A percentile compares a stretch with the other conserved stretches of the same genome.
These are phyloP conservation scores for Erebia aethiops DNA, from an alignment of 2,888 invertebrate species.

Conservation along the genomic window DNA sequence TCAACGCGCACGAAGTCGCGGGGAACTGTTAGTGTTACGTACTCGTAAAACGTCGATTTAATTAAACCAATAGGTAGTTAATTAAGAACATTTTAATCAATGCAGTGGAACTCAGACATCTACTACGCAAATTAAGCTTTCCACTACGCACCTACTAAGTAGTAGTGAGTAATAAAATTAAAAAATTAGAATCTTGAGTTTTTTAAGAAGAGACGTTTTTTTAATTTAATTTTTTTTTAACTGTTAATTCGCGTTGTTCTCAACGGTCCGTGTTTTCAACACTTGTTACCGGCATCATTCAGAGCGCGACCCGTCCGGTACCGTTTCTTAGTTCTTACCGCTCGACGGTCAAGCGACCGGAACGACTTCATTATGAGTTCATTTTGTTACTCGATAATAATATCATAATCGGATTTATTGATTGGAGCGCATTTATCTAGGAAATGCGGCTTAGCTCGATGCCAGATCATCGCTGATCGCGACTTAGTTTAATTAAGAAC, in stretches of 20 bases:
- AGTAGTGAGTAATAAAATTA: background rate
- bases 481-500: no score
- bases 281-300: constrained; percentile 58
- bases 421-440: constrained; percentile 18
- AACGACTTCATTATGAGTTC: constrained; percentile 67
- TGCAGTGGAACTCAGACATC: no score
- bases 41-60: no score
- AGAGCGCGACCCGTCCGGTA: constrained; percentile 72
- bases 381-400: constrained; percentile 44
- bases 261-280: constrained; percentile 29
- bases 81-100: no score
- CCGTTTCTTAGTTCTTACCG: constrained; percentile 66
- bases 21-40: no score
- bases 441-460: background rate
- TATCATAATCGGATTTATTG: constrained; percentile 33
- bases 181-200: constrained; percentile 1
- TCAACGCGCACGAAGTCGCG: no score
- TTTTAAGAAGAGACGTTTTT: constrained; percentile 10
- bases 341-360: constrained; percentile 59
- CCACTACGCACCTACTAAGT: no score
- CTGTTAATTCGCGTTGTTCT: constrained; percentile 34
- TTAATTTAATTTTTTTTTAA: constrained; percentile 26
- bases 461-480: background rate
- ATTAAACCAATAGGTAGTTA: no score
- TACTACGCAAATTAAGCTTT: no score